Evolutionary conservation across 2,113 vertebrate genomes (phyloP), one percentile per base, ranked within the genome.

Genomic region (Semnopithecus entellus): DNA sequence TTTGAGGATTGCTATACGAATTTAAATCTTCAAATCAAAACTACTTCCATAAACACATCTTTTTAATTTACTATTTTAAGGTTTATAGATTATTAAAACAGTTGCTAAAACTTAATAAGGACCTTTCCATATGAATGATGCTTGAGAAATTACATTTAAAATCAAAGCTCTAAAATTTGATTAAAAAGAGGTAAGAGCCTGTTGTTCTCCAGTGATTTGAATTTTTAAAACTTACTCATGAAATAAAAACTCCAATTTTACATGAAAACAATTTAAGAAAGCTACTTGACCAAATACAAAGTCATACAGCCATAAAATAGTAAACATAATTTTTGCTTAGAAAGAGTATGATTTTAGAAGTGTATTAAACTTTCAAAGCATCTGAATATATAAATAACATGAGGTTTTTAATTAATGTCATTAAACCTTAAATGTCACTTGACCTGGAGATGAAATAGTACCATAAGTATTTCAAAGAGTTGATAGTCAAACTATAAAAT

Each of bases 221-320:
- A 72, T 20, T 92, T 95, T 82, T 59, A 78, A 78, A 95, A 95
- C 12, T 81, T 64, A 57, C 38, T 88, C 78, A 85, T 48, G 94
- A 1, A 91, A 70, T 92, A 76, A 82, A 92, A 85, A 45, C 38
- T 57, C 64, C 6, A 92, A 59, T 92, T 86, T 95, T 81, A 92
- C 27, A 66, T 50, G 35, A 83, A 94, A 97, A 75, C 30, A 43
- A 79, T 70, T 68, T 89, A 90, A 96, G 81, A 91, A 96, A 96
- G 88, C 48, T 85, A 96, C 38, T 55, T 91, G 64, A 80, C 64
- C 93, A 96, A 93, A 96, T 16, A 82, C 45, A 75, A 91, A 96
- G 35, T 55, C 18, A 88, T 84, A 27, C 10, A 85, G 32, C 68
- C 75, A 82, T 43, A 55, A 3, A 92, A 35, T 40, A 88, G 22